Percentiles rank a stretch among this genome's conserved stretches.
Conservation (phyloP, 2,113 vertebrate genomes). For the Ellobius talpinus region DNA sequence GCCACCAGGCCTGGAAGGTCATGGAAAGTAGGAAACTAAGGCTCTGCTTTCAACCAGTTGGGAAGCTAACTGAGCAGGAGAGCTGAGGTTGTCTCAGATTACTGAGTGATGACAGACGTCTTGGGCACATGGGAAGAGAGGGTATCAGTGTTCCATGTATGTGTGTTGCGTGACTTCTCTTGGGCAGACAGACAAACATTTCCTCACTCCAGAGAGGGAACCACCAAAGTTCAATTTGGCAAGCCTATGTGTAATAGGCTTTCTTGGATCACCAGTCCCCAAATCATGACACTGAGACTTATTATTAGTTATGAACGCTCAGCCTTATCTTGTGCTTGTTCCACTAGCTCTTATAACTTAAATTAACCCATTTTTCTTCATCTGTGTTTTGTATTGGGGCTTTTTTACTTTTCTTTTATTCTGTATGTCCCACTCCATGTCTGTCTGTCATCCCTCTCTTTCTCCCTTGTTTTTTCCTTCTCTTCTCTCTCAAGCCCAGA, state of each 20-base stretch:
- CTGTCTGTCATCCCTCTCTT: not conserved
- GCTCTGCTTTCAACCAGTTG: too few species aligned
- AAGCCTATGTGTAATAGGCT: not conserved
- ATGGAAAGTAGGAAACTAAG: not conserved
- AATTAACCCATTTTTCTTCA: not conserved
- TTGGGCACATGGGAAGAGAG: not conserved
- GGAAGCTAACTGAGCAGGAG: too few species aligned
- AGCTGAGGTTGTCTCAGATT: too few species aligned
- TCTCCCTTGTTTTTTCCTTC: not conserved
- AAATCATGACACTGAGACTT: not conserved
- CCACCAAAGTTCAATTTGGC: too few species aligned
- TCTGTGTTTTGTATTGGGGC: not conserved
- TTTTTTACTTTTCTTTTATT: not conserved
- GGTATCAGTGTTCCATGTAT: accelerated
- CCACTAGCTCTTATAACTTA: not conserved
- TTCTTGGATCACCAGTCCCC: not conserved
- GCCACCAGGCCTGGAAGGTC: not conserved
- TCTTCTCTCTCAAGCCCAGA: not conserved
- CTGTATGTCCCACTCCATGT: not conserved
- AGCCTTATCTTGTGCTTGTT: not conserved
- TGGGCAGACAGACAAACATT: not conserved
- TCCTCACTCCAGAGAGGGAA: not conserved
- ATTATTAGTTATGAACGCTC: not conserved
- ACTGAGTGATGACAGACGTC: not conserved
- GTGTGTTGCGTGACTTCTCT: not conserved